phyloP scores from a whole-genome alignment of 2,113 vertebrate genomes.

The Numenius arquata region DNA sequence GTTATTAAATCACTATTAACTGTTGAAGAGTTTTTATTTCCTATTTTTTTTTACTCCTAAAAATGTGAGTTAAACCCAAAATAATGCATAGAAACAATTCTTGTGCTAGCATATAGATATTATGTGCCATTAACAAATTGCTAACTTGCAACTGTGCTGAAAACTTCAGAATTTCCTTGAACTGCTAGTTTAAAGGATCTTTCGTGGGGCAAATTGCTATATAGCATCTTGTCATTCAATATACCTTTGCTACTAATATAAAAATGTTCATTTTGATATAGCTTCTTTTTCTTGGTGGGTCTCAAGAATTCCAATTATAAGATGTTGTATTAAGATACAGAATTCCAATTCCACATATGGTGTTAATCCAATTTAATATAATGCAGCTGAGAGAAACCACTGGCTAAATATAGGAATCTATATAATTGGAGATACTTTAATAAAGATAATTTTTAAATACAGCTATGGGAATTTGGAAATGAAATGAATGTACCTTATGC shows the following conservation, averaged over 20 bases:
- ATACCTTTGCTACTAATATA: neutral
- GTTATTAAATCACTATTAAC: neutral
- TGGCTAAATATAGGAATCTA: neutral
- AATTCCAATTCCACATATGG: neutral
- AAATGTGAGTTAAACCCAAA: neutral
- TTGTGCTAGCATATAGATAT: neutral
- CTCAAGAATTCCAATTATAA: neutral
- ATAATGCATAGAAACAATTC: neutral
- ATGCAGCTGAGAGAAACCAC: neutral
- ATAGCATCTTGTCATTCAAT: neutral
- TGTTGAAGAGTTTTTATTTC: neutral
- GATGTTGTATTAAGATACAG: conserved; percentile 3
- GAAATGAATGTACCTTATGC: neutral
- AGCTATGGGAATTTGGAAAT: neutral
- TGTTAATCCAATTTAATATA: conserved; percentile 29
- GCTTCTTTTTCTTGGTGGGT: neutral
- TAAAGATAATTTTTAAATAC: neutral
- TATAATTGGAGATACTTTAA: neutral
- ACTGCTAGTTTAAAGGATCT: neutral
- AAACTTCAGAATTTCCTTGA: neutral
- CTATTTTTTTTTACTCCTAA: neutral
- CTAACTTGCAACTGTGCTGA: neutral
- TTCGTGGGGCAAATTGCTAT: neutral
- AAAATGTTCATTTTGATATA: neutral
- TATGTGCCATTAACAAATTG: neutral